Percentiles rank a stretch among this genome's conserved stretches.
Conservation (phyloP, 1,140 invertebrate genomes). For the Aricia agestis region DNA sequence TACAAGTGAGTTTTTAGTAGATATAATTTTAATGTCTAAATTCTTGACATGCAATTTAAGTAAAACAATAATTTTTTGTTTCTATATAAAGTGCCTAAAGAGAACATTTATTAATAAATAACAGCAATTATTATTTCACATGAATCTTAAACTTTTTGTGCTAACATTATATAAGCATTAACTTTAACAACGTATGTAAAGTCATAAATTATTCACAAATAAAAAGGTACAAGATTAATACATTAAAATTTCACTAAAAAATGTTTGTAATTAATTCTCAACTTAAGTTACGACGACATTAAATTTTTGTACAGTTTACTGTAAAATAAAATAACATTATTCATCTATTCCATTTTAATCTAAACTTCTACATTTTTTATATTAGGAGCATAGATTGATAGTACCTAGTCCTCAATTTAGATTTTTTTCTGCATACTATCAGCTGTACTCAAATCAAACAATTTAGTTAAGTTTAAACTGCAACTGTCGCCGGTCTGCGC, state of each 20-base stretch:
- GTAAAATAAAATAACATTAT: not conserved
- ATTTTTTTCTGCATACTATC: too few species aligned
- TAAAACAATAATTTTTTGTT: too few species aligned
- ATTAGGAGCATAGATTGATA: too few species aligned
- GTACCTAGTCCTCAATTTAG: too few species aligned
- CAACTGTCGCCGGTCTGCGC: conserved; percentile 43
- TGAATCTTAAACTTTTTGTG: not conserved
- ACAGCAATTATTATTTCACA: not conserved
- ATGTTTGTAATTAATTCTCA: not conserved
- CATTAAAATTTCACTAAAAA: not conserved
- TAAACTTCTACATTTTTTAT: too few species aligned
- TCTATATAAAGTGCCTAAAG: too few species aligned
- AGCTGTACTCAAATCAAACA: not conserved
- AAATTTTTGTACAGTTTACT: not conserved
- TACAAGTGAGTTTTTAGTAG: too few species aligned
- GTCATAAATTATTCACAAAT: not conserved
- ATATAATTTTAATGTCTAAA: too few species aligned
- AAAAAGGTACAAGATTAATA: not conserved
- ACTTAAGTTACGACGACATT: not conserved
- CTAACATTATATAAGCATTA: not conserved
- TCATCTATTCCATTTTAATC: too few species aligned
- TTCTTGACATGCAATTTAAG: too few species aligned
- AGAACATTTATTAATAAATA: too few species aligned
- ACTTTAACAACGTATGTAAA: not conserved
- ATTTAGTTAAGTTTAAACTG: not conserved